A percentile compares a stretch with the other conserved stretches of the same genome.
phyloP scores from a whole-genome alignment of 2,797 vertebrate species.

The Hipposideros larvatus region DNA sequence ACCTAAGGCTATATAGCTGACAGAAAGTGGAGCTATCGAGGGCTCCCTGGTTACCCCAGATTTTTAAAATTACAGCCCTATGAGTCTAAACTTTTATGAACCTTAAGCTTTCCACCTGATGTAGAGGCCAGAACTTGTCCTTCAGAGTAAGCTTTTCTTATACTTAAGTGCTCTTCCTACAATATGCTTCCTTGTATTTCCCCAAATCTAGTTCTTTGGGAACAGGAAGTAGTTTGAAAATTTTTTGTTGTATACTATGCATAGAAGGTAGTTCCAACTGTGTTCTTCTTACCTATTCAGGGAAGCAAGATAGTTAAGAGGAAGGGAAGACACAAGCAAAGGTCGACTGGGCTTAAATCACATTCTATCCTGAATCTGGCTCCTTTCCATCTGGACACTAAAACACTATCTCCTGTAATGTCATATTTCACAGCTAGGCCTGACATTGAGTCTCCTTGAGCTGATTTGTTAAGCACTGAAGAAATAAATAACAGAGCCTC shows the following conservation, averaged over 20 bases:
- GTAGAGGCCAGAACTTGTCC: not conserved
- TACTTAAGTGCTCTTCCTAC: not conserved
- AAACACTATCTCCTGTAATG: not conserved
- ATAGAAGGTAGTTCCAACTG: not conserved
- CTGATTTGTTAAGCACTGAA: not conserved
- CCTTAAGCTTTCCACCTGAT: not conserved
- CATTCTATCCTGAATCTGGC: not conserved
- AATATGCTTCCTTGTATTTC: not conserved
- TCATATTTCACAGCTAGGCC: slow-evolving; percentile 21
- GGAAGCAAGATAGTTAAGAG: not conserved
- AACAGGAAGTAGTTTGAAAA: not conserved
- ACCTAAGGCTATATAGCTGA: not conserved
- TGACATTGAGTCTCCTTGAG: slow-evolving; percentile 39
- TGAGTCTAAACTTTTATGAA: not conserved
- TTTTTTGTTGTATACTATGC: not conserved
- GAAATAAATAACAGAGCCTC: slow-evolving; percentile 18
- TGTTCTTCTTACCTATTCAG: not conserved
- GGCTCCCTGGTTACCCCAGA: not conserved
- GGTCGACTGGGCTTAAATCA: slow-evolving; percentile 5
- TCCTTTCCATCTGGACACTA: not conserved
- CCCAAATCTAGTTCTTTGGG: not conserved
- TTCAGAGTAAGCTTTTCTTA: not conserved
- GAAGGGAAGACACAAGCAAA: slow-evolving; percentile 11
- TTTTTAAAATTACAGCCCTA: not conserved
- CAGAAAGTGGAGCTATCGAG: not conserved